phyloP scores from a whole-genome alignment of 2,113 vertebrate species.

The Phoxinus phoxinus region DNA sequence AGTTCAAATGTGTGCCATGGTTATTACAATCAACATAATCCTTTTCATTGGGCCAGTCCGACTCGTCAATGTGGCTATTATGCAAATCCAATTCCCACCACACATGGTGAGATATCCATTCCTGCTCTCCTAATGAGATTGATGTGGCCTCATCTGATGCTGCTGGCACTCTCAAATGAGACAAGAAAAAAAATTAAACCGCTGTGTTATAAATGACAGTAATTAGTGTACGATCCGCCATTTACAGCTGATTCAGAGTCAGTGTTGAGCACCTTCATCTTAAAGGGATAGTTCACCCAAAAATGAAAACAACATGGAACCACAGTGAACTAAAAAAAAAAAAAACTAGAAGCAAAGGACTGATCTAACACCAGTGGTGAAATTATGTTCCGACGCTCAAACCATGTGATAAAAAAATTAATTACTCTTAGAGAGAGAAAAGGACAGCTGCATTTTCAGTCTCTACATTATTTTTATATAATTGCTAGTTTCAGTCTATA shows the following conservation, averaged over 20 bases:
- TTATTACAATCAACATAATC: conserved; percentile 61
- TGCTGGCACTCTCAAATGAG: conserved; percentile 20
- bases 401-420: not conserved
- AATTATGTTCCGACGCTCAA: not conserved
- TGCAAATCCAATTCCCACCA: conserved; percentile 70
- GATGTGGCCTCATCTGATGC: conserved; percentile 63
- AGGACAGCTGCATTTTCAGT: not conserved
- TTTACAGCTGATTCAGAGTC: conserved; percentile 2
- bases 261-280: not conserved
- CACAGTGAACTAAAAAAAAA: not conserved
- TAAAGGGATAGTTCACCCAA: not conserved
- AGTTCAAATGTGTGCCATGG: conserved; percentile 22
- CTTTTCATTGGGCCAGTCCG: conserved; percentile 55
- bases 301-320: not conserved
- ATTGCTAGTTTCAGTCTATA: not conserved
- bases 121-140: conserved; percentile 70
- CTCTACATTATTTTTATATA: not conserved
- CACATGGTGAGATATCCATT: conserved; percentile 52
- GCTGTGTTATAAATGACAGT: conserved; percentile 19
- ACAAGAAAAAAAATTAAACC: conserved; percentile 36
- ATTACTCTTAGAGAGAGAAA: not conserved
- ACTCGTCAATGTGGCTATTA: conserved; percentile 68
- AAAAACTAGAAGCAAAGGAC: not conserved
- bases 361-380: not conserved
- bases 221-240: not conserved